A percentile compares a stretch with the other conserved stretches of the same genome.
These are phyloP conservation scores for Pristionchus pacificus DNA, from an alignment of 1,140 invertebrate genomes.

Conservation along the genomic window DNA sequence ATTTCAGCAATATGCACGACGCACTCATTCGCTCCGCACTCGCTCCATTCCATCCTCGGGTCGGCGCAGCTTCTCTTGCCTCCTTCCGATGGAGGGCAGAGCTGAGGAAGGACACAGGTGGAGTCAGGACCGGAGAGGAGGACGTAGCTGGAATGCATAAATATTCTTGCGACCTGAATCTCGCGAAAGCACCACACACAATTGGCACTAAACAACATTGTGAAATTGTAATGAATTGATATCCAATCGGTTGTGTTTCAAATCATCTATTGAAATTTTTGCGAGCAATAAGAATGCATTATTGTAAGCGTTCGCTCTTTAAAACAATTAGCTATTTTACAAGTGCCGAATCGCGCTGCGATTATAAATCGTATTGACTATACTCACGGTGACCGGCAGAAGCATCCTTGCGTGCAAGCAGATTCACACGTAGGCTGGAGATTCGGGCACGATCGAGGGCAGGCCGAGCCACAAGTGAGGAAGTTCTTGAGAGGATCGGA, in stretches of 20 bases:
- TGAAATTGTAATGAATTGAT: too few relatives aligned
- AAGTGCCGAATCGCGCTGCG: too few relatives aligned
- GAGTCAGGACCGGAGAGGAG: slow-evolving; percentile 15
- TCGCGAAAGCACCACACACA: too few relatives aligned
- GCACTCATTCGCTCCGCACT: slow-evolving; percentile 23
- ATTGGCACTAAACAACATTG: too few relatives aligned
- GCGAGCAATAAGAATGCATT: too few relatives aligned
- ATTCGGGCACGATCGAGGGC: slow-evolving; percentile 18
- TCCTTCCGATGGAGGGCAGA: slow-evolving; percentile 11
- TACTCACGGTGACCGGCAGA: slow-evolving; percentile 26
- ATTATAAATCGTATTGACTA: too few relatives aligned
- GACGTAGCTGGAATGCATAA: slow-evolving; percentile 8
- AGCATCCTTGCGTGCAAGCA: slow-evolving; percentile 27
- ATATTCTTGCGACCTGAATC: too few relatives aligned
- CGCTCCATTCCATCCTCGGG: slow-evolving; percentile 28
- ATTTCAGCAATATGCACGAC: not conserved
- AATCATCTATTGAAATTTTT: too few relatives aligned
- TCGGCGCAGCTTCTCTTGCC: slow-evolving; percentile 15
- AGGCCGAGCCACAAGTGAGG: slow-evolving; percentile 26
- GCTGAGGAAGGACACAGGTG: slow-evolving; percentile 23
- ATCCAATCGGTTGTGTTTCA: too few relatives aligned
- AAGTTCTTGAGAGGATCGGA: slow-evolving; percentile 32
- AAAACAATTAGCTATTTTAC: too few relatives aligned
- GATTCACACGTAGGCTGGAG: slow-evolving; percentile 9
- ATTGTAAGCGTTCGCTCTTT: too few relatives aligned